These are phyloP conservation scores for Lindbergichthys nudifrons DNA, from an alignment of 2,797 vertebrate genomes.

Conservation along the genomic window DNA sequence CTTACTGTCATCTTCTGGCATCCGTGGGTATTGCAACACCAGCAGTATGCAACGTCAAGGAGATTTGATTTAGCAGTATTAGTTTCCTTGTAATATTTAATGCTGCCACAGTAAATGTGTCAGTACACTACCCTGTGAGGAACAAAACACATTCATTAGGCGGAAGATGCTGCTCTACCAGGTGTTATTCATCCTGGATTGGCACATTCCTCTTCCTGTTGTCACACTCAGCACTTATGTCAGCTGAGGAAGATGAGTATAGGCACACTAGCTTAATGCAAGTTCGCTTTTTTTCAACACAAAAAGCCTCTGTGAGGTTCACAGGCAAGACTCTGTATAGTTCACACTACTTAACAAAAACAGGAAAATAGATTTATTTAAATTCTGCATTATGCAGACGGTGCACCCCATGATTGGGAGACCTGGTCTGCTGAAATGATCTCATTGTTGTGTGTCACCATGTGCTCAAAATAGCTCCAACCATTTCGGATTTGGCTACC, in stretches of 20 bases:
- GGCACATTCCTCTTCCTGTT: conserved; percentile 16
- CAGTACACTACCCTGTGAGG: neutral
- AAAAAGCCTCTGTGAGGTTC: neutral
- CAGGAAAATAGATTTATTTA: neutral
- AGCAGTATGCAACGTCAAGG: conserved; percentile 14
- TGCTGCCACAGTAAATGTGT: conserved; percentile 29
- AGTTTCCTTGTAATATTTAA: conserved; percentile 53
- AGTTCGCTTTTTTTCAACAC: conserved; percentile 12
- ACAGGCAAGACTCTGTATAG: neutral
- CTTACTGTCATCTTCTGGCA: conserved; percentile 74
- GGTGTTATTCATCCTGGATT: conserved; percentile 35
- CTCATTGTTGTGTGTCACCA: conserved; percentile 34
- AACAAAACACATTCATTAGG: conserved; percentile 30
- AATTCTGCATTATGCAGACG: conserved; percentile 13
- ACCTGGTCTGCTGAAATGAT: conserved; percentile 15
- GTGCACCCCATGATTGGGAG: conserved; percentile 1
- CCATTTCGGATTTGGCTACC: conserved; percentile 53
- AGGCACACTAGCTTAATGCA: neutral
- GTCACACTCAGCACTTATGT: conserved; percentile 37
- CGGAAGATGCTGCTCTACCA: conserved; percentile 27
- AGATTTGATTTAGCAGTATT: conserved; percentile 60
- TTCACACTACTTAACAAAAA: conserved; percentile 4
- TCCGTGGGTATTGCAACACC: neutral
- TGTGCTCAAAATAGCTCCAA: conserved; percentile 59
- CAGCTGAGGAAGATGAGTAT: conserved; percentile 20